Conservation (phyloP, 1,140 invertebrate genomes). For the Caenorhabditis tropicalis region DNA sequence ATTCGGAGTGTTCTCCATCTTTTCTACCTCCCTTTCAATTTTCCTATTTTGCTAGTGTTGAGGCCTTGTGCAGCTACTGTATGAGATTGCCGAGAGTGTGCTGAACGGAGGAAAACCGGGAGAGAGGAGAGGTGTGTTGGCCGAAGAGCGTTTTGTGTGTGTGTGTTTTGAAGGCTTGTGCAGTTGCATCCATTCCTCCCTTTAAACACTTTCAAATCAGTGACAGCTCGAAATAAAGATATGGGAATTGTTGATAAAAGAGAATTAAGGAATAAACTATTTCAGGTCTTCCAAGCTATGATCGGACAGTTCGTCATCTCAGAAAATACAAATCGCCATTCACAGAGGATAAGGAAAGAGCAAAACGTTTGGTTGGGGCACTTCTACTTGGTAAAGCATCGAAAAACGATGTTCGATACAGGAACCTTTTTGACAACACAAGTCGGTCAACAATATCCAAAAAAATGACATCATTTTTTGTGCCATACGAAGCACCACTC, state of each 20-base stretch:
- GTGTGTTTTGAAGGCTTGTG: neutral
- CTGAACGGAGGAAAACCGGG: conserved; percentile 8
- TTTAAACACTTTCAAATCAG: neutral
- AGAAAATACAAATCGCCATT: neutral
- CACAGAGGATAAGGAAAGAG: neutral
- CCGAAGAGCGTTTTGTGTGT: neutral
- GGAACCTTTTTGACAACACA: neutral
- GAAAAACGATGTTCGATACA: neutral
- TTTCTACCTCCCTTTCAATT: neutral
- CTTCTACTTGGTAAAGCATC: neutral
- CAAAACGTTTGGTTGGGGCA: neutral
- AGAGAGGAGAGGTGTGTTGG: neutral
- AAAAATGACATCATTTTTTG: neutral
- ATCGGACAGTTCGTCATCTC: neutral
- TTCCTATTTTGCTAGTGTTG: neutral
- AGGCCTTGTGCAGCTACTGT: conserved; percentile 1
- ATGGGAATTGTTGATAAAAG: neutral
- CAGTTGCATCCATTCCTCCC: neutral
- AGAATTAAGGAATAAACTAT: neutral
- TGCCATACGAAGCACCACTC: neutral
- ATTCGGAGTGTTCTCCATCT: neutral
- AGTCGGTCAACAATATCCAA: neutral
- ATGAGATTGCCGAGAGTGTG: neutral
- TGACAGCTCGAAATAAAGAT: neutral
- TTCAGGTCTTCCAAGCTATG: neutral